Percentiles rank a stretch among this genome's conserved stretches.
These are phyloP conservation scores for Epinephelus awoara DNA, from an alignment of 2,797 vertebrate genomes.

Conservation along the genomic window DNA sequence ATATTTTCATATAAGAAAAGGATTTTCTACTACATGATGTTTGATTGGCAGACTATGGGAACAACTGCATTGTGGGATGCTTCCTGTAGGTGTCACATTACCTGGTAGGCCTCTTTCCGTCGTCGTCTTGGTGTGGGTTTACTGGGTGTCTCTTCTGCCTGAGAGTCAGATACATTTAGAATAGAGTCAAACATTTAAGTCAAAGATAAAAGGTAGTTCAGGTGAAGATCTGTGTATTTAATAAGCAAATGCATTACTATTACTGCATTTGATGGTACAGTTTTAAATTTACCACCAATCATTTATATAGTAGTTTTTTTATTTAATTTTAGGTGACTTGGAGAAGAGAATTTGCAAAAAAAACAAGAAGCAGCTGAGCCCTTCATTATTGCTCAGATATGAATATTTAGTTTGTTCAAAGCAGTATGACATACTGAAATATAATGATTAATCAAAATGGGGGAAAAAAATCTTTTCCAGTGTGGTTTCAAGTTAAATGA, in stretches of 20 bases:
- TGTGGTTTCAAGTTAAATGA: neutral
- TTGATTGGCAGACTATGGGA: neutral
- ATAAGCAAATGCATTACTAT: neutral
- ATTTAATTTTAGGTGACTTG: slow-evolving; percentile 4
- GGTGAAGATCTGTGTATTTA: neutral
- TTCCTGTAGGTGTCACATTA: slow-evolving; percentile 37
- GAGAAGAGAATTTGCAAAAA: neutral
- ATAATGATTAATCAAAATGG: neutral
- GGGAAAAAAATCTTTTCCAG: neutral
- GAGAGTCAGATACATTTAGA: slow-evolving; percentile 48
- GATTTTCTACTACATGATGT: neutral
- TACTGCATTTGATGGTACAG: neutral
- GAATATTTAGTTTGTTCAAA: slow-evolving; percentile 18
- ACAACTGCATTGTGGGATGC: neutral
- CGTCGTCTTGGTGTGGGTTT: slow-evolving; percentile 59
- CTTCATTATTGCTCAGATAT: neutral
- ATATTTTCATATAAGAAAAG: neutral
- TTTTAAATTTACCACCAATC: neutral
- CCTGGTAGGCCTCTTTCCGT: slow-evolving; percentile 75
- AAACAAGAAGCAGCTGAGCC: neutral
- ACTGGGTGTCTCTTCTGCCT: slow-evolving; percentile 61
- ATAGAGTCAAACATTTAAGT: neutral
- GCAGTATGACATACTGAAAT: neutral
- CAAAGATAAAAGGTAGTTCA: neutral
- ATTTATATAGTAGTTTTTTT: neutral